A percentile compares a stretch with the other conserved stretches of the same genome.
Conservation (phyloP, 1,140 invertebrate genomes). For the Drosophila ambigua region DNA sequence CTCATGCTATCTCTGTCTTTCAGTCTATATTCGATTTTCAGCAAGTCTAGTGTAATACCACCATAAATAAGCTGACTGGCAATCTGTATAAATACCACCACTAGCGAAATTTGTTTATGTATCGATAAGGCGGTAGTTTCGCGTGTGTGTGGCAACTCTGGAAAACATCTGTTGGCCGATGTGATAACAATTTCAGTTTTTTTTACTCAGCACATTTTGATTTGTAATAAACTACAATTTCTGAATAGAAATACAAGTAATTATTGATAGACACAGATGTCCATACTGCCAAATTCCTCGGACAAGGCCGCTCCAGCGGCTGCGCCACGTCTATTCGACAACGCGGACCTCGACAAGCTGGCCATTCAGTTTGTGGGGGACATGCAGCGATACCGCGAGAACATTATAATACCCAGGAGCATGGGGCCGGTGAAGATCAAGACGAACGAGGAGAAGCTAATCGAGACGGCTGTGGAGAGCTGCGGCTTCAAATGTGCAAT, state of each 20-base stretch:
- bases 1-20: too few relatives aligned
- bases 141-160: conserved; percentile 9
- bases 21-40: too few relatives aligned
- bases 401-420: conserved; percentile 91
- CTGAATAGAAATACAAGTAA: conserved; percentile 42
- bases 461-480: conserved; percentile 95
- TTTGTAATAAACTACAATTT: conserved; percentile 19
- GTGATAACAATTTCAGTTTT: conserved; percentile 65
- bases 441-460: conserved; percentile 93
- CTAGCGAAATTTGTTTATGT: conserved; percentile 2
- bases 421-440: conserved; percentile 91
- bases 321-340: conserved; percentile 79
- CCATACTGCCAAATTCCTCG: conserved; percentile 40
- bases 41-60: too few relatives aligned
- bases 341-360: conserved; percentile 85
- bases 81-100: too few relatives aligned
- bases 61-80: too few relatives aligned
- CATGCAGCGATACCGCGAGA: conserved; percentile 88
- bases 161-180: conserved; percentile 65
- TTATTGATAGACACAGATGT: conserved; percentile 47
- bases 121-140: conserved; percentile 3
- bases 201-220: conserved; percentile 18
- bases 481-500: conserved; percentile 95
- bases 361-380: conserved; percentile 88
- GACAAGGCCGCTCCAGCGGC: conserved; percentile 4